phyloP scores from a whole-genome alignment of 1,140 invertebrate species.

The Bradynema listronoti region DNA sequence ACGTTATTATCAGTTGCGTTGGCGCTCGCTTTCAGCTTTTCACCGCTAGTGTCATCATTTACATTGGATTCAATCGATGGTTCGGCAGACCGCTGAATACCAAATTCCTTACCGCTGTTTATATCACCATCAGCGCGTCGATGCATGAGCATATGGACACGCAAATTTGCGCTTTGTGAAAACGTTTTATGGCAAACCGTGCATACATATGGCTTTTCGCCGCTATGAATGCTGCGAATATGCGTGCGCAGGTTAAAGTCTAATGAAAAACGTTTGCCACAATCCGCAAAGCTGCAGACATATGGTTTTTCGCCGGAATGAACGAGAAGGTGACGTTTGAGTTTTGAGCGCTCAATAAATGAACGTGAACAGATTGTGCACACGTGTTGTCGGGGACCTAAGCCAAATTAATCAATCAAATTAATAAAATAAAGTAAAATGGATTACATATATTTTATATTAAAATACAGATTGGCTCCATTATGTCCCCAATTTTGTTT shows the following conservation, averaged over 20 bases:
- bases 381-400: conserved; percentile 26
- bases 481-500: too few relatives aligned
- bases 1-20: too few relatives aligned
- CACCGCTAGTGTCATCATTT: too few relatives aligned
- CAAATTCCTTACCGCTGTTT: too few relatives aligned
- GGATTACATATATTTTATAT: too few relatives aligned
- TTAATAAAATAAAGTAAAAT: too few relatives aligned
- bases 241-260: conserved; percentile 31
- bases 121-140: too few relatives aligned
- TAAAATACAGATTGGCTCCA: too few relatives aligned
- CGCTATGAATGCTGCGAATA: conserved; percentile 26
- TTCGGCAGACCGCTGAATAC: too few relatives aligned
- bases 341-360: conserved; percentile 34
- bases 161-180: conserved; percentile 22
- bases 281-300: conserved; percentile 25
- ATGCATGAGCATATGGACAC: conserved; percentile 18
- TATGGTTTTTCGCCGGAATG: conserved; percentile 30
- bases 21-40: too few relatives aligned
- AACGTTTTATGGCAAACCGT: conserved; percentile 14
- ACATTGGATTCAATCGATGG: too few relatives aligned
- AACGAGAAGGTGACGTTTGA: conserved; percentile 25
- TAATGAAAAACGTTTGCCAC: conserved; percentile 28
- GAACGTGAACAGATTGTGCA: conserved; percentile 21
- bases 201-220: conserved; percentile 16
- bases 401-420: too few relatives aligned